A percentile compares a stretch with the other conserved stretches of the same genome.
Conservation (phyloP, 2,113 vertebrate species). For the Scatophagus argus region DNA sequence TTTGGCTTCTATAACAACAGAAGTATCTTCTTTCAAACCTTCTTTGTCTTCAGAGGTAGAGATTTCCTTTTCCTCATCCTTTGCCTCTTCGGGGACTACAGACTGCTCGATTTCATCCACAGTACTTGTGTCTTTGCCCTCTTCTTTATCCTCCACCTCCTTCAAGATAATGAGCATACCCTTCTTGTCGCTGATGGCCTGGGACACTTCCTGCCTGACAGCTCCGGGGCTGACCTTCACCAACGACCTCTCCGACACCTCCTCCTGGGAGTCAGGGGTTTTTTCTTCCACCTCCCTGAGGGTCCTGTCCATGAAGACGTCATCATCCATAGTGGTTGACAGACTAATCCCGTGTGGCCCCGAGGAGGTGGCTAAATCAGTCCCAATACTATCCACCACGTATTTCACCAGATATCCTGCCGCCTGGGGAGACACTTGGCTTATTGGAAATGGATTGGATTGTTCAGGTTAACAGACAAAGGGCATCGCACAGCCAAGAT, state of each 20-base stretch:
- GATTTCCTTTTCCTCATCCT: neutral
- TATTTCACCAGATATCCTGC: slow-evolving; percentile 86
- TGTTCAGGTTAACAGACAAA: slow-evolving; percentile 84
- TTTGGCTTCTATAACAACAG: slow-evolving; percentile 6
- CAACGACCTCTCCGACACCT: slow-evolving; percentile 83
- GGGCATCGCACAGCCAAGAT: slow-evolving; percentile 41
- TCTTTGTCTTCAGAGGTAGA: slow-evolving; percentile 31
- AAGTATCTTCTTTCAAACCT: slow-evolving; percentile 27
- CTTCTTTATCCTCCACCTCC: slow-evolving; percentile 62
- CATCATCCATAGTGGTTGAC: slow-evolving; percentile 86
- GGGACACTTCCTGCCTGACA: slow-evolving; percentile 87
- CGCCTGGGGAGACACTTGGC: slow-evolving; percentile 91
- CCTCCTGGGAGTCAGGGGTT: slow-evolving; percentile 89
- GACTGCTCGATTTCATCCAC: slow-evolving; percentile 22
- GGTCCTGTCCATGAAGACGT: slow-evolving; percentile 86
- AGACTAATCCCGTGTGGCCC: slow-evolving; percentile 82
- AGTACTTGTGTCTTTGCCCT: slow-evolving; percentile 39
- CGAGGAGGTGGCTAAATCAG: slow-evolving; percentile 84
- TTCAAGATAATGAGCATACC: slow-evolving; percentile 81
- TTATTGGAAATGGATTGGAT: slow-evolving; percentile 91
- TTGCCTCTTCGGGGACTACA: slow-evolving; percentile 1
- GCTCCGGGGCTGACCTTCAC: slow-evolving; percentile 77
- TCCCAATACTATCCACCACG: slow-evolving; percentile 86
- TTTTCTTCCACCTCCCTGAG: slow-evolving; percentile 85
- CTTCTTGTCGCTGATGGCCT: slow-evolving; percentile 81